These are phyloP conservation scores for Sitodiplosis mosellana DNA, from an alignment of 1,140 invertebrate species.

Conservation along the genomic window DNA sequence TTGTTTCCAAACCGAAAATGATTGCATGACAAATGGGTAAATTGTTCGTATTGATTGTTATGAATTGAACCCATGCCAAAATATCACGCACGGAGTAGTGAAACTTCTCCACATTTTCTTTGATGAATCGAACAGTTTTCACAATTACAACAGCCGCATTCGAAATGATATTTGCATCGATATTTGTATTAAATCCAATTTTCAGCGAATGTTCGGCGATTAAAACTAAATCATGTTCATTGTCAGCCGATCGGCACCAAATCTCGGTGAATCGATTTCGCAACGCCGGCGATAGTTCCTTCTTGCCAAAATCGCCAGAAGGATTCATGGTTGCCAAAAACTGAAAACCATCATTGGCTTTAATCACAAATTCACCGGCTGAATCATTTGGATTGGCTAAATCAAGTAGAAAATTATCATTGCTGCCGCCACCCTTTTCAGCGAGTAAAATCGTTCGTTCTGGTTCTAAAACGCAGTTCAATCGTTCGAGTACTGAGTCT, in stretches of 20 bases:
- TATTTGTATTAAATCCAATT: background rate
- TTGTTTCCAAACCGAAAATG: conserved; percentile 75
- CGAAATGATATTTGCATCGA: conserved; percentile 2
- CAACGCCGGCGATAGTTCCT: conserved; percentile 94
- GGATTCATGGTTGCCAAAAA: conserved; percentile 99
- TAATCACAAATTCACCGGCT: conserved; percentile 37
- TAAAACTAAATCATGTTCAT: conserved; percentile 46
- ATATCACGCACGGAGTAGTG: conserved; percentile 85
- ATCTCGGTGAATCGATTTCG: conserved; percentile 98
- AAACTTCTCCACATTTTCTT: conserved; percentile 36
- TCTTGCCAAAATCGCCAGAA: conserved; percentile 98
- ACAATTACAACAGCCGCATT: conserved; percentile 18
- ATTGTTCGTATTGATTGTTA: conserved; percentile 42
- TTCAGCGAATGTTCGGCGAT: conserved; percentile 15
- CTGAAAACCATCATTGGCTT: conserved; percentile 62
- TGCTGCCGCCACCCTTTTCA: conserved; percentile 55
- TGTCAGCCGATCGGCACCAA: conserved; percentile 55
- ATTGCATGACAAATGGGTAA: conserved; percentile 44
- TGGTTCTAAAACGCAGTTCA: conserved; percentile 93
- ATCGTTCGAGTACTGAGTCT: conserved; percentile 91
- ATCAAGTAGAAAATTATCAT: conserved; percentile 22
- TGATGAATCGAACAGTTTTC: conserved; percentile 18
- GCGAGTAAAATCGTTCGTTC: conserved; percentile 79
- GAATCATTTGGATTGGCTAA: conserved; percentile 25
- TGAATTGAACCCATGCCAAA: conserved; percentile 82